Evolutionary conservation across 1,140 invertebrate species (phyloP), one percentile per base, ranked within the genome.

Genomic region (Drosophila leontia): DNA sequence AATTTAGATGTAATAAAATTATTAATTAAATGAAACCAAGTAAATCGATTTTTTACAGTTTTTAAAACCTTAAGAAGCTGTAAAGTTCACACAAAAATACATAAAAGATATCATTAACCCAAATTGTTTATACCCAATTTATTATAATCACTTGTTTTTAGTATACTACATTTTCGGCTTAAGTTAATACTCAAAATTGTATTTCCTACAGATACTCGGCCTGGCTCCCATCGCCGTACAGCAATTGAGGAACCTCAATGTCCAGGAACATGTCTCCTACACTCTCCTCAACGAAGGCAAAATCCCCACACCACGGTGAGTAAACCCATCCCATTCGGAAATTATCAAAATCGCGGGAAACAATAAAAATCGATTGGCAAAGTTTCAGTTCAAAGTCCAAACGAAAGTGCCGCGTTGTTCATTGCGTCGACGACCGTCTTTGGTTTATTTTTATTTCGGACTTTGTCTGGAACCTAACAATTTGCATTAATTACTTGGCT

Each of bases 191-290:
- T n/a, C n/a, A n/a, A 23, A 74, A 57, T 44, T 44, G 9, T 6
- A 1, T 34, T n/a, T 45, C 45, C 78, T 78, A 2, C 60, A 92
- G 79, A 92, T 87, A 42, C 91, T 94, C 91, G 82, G 93, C 37
- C 81, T 94, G 72, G 91, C 92, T 23, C 93, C 92, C n/a, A 67
- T 94, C 60, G 94, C 91, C 56, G 94, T 94, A 53, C 96, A 97
- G 82, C 95, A 96, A 79, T 92, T 94, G 1, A 94, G 98, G 68
- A 95, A 97, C 86, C 94, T 99, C 48, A 98, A 98, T 94, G 97
- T 99, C 7, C 98, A 99, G 92, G 98, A 99, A 93, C 96, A 99
- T 93, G 95, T 98, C 23, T 98, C 97, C 87, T 99, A 99, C 93
- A 96, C 95, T 19, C 92, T 99, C 2, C 94, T 99, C 4, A 96